Evolutionary conservation across 1,140 invertebrate species (phyloP).

Genomic region (Nasonia giraulti): DNA sequence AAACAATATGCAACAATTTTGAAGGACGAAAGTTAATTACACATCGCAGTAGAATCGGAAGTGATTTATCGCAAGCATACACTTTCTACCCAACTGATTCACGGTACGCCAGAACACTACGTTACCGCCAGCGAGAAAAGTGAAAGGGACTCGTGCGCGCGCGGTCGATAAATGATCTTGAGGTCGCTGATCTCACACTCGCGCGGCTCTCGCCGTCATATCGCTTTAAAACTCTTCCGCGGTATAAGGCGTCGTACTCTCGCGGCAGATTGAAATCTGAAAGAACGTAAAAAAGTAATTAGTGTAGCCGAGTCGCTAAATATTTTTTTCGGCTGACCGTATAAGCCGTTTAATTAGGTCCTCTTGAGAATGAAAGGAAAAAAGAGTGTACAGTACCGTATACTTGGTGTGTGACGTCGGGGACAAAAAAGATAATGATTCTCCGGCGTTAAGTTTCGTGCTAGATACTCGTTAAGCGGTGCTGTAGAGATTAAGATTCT

Average conservation of each 20-base stretch:
- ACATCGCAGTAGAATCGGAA: background rate
- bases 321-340: background rate
- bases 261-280: background rate
- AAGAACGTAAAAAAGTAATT: background rate
- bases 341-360: slow-evolving; percentile 7
- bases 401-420: background rate
- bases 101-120: slow-evolving; percentile 60
- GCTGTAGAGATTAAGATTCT: slow-evolving; percentile 42
- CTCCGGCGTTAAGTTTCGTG: background rate
- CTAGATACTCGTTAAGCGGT: slow-evolving; percentile 12
- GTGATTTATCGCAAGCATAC: background rate
- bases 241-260: background rate
- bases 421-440: background rate
- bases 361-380: background rate
- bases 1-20: no score
- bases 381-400: background rate
- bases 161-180: slow-evolving; percentile 50
- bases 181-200: background rate
- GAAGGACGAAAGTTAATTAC: no score
- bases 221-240: background rate
- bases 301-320: background rate
- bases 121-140: slow-evolving; percentile 62
- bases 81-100: slow-evolving; percentile 40
- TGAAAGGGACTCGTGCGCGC: background rate
- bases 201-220: background rate